A percentile compares a stretch with the other conserved stretches of the same genome.
phyloP scores from a whole-genome alignment of 2,888 invertebrate species.

The Caenorhabditis auriculariae region DNA sequence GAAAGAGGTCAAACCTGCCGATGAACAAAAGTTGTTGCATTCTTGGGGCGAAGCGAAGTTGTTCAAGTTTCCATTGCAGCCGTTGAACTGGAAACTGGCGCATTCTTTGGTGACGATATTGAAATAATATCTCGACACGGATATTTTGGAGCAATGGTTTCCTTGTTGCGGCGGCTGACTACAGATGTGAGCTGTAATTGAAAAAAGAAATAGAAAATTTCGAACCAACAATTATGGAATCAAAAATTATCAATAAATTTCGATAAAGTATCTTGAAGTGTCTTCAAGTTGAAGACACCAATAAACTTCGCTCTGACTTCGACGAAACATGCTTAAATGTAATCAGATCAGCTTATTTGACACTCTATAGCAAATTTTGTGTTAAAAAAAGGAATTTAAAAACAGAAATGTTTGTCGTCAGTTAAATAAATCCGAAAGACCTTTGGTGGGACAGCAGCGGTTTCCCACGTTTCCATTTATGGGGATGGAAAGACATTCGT shows the following conservation, averaged over 20 bases:
- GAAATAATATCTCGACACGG: slow-evolving; percentile 43
- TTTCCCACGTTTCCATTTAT: slow-evolving; percentile 45
- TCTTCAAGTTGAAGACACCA: too few species aligned
- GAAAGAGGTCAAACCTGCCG: slow-evolving; percentile 35
- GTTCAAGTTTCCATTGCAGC: slow-evolving; percentile 53
- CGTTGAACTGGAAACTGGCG: slow-evolving; percentile 48
- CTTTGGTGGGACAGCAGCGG: slow-evolving; percentile 58
- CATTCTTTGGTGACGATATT: slow-evolving; percentile 44
- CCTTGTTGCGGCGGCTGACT: slow-evolving; percentile 57
- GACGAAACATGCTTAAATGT: too few species aligned
- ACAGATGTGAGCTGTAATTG: slow-evolving; percentile 54
- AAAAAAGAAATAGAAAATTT: too few species aligned
- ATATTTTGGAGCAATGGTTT: slow-evolving; percentile 52
- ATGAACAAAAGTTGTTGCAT: slow-evolving; percentile 59
- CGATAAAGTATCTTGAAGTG: too few species aligned
- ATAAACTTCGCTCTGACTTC: not conserved
- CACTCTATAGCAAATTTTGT: too few species aligned
- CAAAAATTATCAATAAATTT: not conserved
- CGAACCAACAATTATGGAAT: not conserved
- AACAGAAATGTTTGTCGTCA: too few species aligned
- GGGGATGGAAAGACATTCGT: slow-evolving; percentile 53
- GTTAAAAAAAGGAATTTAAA: not conserved
- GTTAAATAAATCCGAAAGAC: slow-evolving; percentile 18
- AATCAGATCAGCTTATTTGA: too few species aligned
- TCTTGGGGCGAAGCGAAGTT: slow-evolving; percentile 50